These are phyloP conservation scores for Tachystola acroxantha DNA, from an alignment of 2,888 invertebrate genomes.

Conservation along the genomic window DNA sequence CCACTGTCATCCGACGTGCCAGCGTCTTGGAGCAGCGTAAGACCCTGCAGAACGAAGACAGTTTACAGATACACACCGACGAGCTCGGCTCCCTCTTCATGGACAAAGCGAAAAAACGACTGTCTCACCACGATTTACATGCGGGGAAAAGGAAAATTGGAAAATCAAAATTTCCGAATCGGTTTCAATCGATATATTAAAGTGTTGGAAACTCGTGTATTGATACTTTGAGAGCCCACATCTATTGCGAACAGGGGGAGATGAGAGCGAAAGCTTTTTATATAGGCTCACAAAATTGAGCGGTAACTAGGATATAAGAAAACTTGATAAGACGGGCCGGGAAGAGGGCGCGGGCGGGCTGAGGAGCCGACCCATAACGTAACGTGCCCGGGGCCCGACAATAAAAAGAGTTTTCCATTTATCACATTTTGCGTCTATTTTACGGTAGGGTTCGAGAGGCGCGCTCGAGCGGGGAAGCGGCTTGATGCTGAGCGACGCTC, in stretches of 20 bases:
- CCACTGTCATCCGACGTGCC: slow-evolving; percentile 92
- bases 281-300: slow-evolving; percentile 63
- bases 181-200: slow-evolving; percentile 23
- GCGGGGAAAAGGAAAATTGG: slow-evolving; percentile 9
- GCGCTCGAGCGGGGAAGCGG: slow-evolving; percentile 50
- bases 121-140: slow-evolving; percentile 5
- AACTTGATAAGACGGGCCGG: slow-evolving; percentile 66
- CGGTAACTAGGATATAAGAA: slow-evolving; percentile 70
- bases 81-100: background rate
- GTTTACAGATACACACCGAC: slow-evolving; percentile 13
- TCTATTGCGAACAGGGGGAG: slow-evolving; percentile 47
- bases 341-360: slow-evolving; percentile 46
- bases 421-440: slow-evolving; percentile 78
- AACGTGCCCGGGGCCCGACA: slow-evolving; percentile 64
- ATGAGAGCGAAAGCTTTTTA: slow-evolving; percentile 50
- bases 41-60: slow-evolving; percentile 70
- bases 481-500: slow-evolving; percentile 49
- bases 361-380: slow-evolving; percentile 60
- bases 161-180: slow-evolving; percentile 20
- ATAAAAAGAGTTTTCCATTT: slow-evolving; percentile 76
- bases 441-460: slow-evolving; percentile 68
- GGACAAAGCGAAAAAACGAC: slow-evolving; percentile 1
- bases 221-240: slow-evolving; percentile 50
- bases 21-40: slow-evolving; percentile 86
- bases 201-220: slow-evolving; percentile 38